Evolutionary conservation across 2,888 invertebrate genomes (phyloP), one percentile per base, ranked within the genome.

Genomic region (Oasisia sp.): DNA sequence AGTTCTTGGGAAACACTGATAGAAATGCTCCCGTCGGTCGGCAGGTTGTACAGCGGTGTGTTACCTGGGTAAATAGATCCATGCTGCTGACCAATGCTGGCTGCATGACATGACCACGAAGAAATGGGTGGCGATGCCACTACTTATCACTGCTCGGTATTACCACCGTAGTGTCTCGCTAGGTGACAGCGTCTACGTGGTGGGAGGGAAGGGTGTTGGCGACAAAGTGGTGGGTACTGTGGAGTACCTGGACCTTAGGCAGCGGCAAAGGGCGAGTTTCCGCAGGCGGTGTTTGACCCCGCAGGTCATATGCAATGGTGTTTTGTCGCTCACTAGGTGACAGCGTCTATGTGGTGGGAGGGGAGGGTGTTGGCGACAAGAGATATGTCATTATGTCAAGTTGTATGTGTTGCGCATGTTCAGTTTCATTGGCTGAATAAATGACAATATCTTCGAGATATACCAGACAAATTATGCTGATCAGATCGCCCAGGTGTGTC

Each of bases 371-470:
- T n/a, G n/a, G n/a, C n/a, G n/a, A n/a, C n/a, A n/a, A n/a, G n/a
- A n/a, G n/a, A n/a, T n/a, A n/a, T n/a, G n/a, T n/a, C n/a, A n/a
- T n/a, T n/a, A n/a, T 38, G 38, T 38, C 38, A 45, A 32, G 58
- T 89, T 38, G n/a, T 50, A 93, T 44, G 89, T 93, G 58, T 19
- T 38, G 19, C 7, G 58, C 45, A 44, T 94, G 94, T 27, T 92
- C 93, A 45, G 89, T 91, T 38, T 44, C 38, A 4, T 32, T 32
- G 19, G 32, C 14, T 1, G 91, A 91, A 38, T 58, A 93, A 27
- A 94, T 91, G 2, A 93, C 91, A 58, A 93, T 92, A 58, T 93
- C 93, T 58, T 93, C 93, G 14, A 93, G n/a, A 89, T 93, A 93
- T 1, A 92, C 91, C 89, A 93, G 44, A 19, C 32, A 32, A 32